These are phyloP conservation scores for Galago senegalensis DNA, from an alignment of 2,797 vertebrate genomes.

Conservation along the genomic window DNA sequence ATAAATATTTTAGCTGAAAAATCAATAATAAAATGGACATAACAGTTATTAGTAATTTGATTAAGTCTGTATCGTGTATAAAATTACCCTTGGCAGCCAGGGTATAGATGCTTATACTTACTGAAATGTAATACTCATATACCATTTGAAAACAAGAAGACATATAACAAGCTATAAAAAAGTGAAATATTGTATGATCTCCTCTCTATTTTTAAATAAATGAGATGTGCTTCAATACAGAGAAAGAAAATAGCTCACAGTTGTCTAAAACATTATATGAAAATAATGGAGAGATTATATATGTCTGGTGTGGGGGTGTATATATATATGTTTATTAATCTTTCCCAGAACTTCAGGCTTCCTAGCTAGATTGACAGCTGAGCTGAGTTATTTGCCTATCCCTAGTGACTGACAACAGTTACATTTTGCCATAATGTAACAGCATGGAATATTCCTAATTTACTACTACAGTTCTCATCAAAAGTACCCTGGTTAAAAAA, in stretches of 20 bases:
- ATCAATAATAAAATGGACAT: slow-evolving; percentile 85
- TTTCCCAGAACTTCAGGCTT: slow-evolving; percentile 90
- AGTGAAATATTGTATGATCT: slow-evolving; percentile 85
- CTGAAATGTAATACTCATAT: slow-evolving; percentile 80
- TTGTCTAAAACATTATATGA: slow-evolving; percentile 83
- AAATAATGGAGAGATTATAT: slow-evolving; percentile 83
- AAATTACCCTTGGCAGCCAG: slow-evolving; percentile 73
- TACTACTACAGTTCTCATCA: slow-evolving; percentile 94
- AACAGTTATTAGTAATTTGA: slow-evolving; percentile 85
- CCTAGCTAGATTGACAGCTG: slow-evolving; percentile 93
- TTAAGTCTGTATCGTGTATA: slow-evolving; percentile 81
- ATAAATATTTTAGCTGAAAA: slow-evolving; percentile 86
- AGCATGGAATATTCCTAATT: slow-evolving; percentile 96
- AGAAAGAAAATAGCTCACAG: slow-evolving; percentile 80
- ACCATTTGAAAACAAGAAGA: slow-evolving; percentile 83
- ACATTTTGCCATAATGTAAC: slow-evolving; percentile 92
- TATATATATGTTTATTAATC: slow-evolving; percentile 91
- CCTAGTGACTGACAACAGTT: slow-evolving; percentile 93
- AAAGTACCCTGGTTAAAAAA: slow-evolving; percentile 93
- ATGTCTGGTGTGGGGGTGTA: background rate
- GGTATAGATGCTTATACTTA: slow-evolving; percentile 69
- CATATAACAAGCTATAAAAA: slow-evolving; percentile 82
- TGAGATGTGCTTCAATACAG: slow-evolving; percentile 84
- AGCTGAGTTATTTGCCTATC: slow-evolving; percentile 94
- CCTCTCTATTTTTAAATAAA: slow-evolving; percentile 85